These are phyloP conservation scores for Nymphalis io DNA, from an alignment of 1,140 invertebrate genomes.

Conservation along the genomic window DNA sequence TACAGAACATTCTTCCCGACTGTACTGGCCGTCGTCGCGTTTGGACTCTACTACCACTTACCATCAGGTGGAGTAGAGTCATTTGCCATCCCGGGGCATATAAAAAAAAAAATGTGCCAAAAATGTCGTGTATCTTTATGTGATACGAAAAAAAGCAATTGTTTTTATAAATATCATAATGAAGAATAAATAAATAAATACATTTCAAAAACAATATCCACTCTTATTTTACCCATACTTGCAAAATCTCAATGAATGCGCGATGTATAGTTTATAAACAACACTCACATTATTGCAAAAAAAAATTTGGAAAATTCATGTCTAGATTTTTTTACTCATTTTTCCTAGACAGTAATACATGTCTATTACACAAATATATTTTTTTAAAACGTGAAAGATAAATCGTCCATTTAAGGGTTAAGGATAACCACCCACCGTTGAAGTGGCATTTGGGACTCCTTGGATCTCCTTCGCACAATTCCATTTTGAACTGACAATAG, in stretches of 20 bases:
- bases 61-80: too few relatives aligned
- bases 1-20: too few relatives aligned
- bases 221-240: conserved; percentile 55
- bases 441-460: too few relatives aligned
- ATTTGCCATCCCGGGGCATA: too few relatives aligned
- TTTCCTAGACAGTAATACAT: conserved; percentile 48
- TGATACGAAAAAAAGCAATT: conserved; percentile 59
- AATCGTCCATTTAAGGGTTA: conserved; percentile 41
- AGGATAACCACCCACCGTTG: not conserved
- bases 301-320: conserved; percentile 49
- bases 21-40: too few relatives aligned
- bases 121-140: conserved; percentile 61
- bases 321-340: conserved; percentile 53
- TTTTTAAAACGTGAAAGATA: conserved; percentile 45
- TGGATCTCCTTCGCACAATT: too few relatives aligned
- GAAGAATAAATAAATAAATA: conserved; percentile 48
- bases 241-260: conserved; percentile 50
- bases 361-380: conserved; percentile 51
- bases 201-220: conserved; percentile 53
- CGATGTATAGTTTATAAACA: conserved; percentile 55
- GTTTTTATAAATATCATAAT: conserved; percentile 60
- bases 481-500: too few relatives aligned
- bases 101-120: conserved; percentile 59
- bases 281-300: conserved; percentile 48
- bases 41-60: too few relatives aligned